Base-by-base conservation (phyloP, 1,140 invertebrate species). In the Eupristina koningsbergeri region DNA sequence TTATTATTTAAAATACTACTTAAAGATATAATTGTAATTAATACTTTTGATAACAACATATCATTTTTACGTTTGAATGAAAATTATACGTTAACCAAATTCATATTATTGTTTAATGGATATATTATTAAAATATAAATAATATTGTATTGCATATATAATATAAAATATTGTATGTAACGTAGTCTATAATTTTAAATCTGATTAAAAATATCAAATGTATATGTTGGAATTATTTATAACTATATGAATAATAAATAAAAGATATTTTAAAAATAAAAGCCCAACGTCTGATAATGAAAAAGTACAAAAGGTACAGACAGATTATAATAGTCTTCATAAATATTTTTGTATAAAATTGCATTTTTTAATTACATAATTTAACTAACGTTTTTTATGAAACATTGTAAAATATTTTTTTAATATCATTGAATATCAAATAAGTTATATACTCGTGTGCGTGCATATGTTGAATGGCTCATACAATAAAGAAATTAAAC, bases 271-370 rank as follows among this genome's bases (percentile, higher is more conserved):
- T n/a, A n/a, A n/a, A n/a, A n/a, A n/a, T 1, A 63, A 64, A 71
- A 71, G 45, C 58, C 81, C 77, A 34, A 78, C 63, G 63, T n/a
- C 50, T 61, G 41, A 31, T 58, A 29, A 76, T 22, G 53, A 67
- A 64, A 53, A 63, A 29, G 63, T 41, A 67, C 29, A n/a, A n/a
- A n/a, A n/a, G 36, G 64, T 67, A 53, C 9, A 19, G 13, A 17
- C 11, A 53, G 50, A 76, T 29, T 50, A 61, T 39, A 67, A 29
- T 41, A 50, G 64, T 36, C 73, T 9, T 13, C 13, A 34, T 17
- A 29, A 13, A 64, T 64, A 64, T 64, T 64, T 34, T 5, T 64
- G 15, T 36, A 67, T 13, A 17, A 9, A 67, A 17, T 22, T 9
- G 9, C 8, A 36, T 67, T 67, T 2, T 11, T 36, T n/a, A n/a